Percentiles rank a stretch among this genome's conserved stretches.
Evolutionary conservation across 2,113 vertebrate species (phyloP).

Genomic region (Rhizomys pruinosus): DNA sequence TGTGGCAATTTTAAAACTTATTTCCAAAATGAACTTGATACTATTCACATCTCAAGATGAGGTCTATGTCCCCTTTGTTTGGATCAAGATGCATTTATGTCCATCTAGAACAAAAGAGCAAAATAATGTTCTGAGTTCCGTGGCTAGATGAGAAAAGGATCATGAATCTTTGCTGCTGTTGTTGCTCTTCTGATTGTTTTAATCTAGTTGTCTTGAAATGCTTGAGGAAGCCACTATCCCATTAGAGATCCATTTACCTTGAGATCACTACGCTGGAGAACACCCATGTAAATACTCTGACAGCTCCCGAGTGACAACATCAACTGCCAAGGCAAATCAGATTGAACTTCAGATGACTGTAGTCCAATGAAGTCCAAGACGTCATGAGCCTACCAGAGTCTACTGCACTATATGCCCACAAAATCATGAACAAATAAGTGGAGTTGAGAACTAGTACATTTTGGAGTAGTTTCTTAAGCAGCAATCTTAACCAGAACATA

Average conservation of each 20-base stretch:
- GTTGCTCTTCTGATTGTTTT: background rate
- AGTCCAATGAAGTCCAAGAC: background rate
- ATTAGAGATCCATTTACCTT: background rate
- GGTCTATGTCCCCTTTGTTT: background rate
- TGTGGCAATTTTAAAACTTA: constrained; percentile 2
- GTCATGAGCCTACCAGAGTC: background rate
- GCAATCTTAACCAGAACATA: background rate
- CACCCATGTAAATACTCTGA: background rate
- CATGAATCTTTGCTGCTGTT: too few relatives aligned
- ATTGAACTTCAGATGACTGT: background rate
- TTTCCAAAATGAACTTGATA: background rate
- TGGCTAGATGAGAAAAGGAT: background rate
- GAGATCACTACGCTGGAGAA: background rate
- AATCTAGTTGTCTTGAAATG: background rate
- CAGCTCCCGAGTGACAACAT: background rate
- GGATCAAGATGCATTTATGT: background rate
- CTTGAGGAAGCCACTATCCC: background rate
- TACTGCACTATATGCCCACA: background rate
- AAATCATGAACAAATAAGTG: background rate
- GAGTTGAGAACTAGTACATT: background rate
- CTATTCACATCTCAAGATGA: background rate
- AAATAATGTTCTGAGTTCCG: background rate
- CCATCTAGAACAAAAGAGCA: background rate
- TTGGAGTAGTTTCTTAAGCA: background rate
- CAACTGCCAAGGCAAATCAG: background rate